Evolutionary conservation across 2,113 vertebrate genomes (phyloP), one percentile per base, ranked within the genome.

Genomic region (Conger conger): DNA sequence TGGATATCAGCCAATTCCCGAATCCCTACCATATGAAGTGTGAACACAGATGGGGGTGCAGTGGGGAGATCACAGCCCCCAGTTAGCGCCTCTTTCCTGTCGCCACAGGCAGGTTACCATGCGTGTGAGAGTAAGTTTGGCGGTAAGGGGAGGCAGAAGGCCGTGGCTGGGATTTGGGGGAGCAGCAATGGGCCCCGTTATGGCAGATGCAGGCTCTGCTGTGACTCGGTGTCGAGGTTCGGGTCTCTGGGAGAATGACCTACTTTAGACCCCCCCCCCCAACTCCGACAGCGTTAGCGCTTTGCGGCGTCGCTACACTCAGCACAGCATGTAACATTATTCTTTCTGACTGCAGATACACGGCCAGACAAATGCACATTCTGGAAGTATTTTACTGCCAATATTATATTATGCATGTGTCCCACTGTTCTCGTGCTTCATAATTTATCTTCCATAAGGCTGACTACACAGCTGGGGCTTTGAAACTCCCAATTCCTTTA

Each of bases 341-440:
- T 73, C n/a, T 73, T 30, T 33, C 68, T 73, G 68, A 73, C 68
- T 73, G 68, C n/a, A 73, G 68, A 27, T 33, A 73, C 68, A 73
- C 9, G 68, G 68, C 5, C 6, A 33, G 68, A 73, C 68, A 30
- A 73, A 33, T 33, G 23, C 18, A 27, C 57, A 23, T 27, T 63
- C 18, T 63, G n/a, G n/a, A 11, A 33, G 68, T 13, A 6, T 73
- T 15, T 33, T 33, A 73, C 27, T 33, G 27, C 9, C 20, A 73
- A 9, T 50, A 13, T 73, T 73, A 27, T 73, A 73, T 73, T 73
- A 73, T 73, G 68, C 68, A 73, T 33, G 68, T 13, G 2, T 73
- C 68, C 5, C 68, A 33, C 68, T 73, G 9, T 33, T 1, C n/a
- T 27, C n/a, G 9, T 73, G 5, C 27, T 33, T 33, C 68, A 73